Evolutionary conservation across 2,888 invertebrate species (phyloP), one percentile per base, ranked within the genome.

Genomic region (Hipparchia sbordonii): DNA sequence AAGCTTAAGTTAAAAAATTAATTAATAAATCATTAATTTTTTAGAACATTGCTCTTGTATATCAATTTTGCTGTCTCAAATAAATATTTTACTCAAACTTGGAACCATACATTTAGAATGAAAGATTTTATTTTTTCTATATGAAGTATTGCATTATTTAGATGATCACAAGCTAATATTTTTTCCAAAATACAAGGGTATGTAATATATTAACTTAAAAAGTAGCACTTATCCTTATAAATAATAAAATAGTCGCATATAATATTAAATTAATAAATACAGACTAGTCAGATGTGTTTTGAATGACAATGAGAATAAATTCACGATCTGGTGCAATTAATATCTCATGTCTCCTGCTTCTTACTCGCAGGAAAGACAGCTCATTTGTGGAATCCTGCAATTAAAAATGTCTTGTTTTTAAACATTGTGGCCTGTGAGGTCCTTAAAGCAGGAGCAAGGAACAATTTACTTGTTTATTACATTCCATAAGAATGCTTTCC

Each of bases 241-340:
- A 39, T 70, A 70, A 72, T 45, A 69, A 52, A 62, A 60, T 39
- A 12, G 2, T 39, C 67, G 39, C 48, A 3, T 2, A 39, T 48
- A 2, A 23, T 23, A 23, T 23, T 23, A 23, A 23, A 23, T 1
- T 39, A 39, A 39, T 39, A 39, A 39, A 1, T 39, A 39, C 39
- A 39, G 69, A 67, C 79, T 91, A 94, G 80, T 94, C 94, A 48
- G 94, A 87, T 72, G 98, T 98, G 91, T 97, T 98, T 88, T 98
- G 98, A 83, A 99, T 97, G 60, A 98, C 98, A 86, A 98, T 98
- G 60, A 99, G 94, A 86, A 98, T 96, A 86, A 98, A 99, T 87
- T 99, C 98, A 87, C 98, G 97, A 85, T 99, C 98, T 45, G 99
- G 99, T 39, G 99, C 99, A 69, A 99, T 97, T 96, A 99, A 97